Evolutionary conservation across 2,113 vertebrate genomes (phyloP).

Genomic region (rat (Rattus norvegicus)): DNA sequence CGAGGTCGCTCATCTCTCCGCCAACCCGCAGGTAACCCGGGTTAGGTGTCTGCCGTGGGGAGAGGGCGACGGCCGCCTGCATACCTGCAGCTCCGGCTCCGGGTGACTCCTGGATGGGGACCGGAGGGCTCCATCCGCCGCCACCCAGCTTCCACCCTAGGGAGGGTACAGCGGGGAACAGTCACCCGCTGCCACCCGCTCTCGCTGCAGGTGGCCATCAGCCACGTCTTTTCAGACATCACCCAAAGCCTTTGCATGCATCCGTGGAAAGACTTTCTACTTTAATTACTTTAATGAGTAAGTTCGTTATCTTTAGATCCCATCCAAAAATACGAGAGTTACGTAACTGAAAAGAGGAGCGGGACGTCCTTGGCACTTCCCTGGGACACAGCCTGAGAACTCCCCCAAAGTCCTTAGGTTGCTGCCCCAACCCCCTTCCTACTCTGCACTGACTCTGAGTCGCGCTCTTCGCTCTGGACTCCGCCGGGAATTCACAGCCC

Average conservation of each 20-base stretch:
- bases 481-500: background rate
- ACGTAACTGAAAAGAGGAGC: slow-evolving; percentile 38
- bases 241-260: background rate
- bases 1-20: background rate
- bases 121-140: background rate
- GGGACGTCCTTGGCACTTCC: background rate
- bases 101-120: background rate
- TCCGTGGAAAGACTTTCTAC: background rate
- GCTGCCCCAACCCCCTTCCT: background rate
- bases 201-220: background rate
- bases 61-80: background rate
- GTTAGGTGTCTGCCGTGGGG: background rate
- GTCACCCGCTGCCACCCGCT: no score
- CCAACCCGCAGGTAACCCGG: slow-evolving; percentile 53
- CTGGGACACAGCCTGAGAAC: background rate
- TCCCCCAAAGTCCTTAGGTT: background rate
- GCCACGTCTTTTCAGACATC: background rate
- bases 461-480: background rate
- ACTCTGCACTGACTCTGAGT: fast-evolving
- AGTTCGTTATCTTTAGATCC: background rate
- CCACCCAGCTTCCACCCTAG: background rate
- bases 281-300: background rate
- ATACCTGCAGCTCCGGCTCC: background rate
- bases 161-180: background rate
- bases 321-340: background rate